Evolutionary conservation across 2,113 vertebrate genomes (phyloP).

Genomic region (Pseudopodoces humilis): DNA sequence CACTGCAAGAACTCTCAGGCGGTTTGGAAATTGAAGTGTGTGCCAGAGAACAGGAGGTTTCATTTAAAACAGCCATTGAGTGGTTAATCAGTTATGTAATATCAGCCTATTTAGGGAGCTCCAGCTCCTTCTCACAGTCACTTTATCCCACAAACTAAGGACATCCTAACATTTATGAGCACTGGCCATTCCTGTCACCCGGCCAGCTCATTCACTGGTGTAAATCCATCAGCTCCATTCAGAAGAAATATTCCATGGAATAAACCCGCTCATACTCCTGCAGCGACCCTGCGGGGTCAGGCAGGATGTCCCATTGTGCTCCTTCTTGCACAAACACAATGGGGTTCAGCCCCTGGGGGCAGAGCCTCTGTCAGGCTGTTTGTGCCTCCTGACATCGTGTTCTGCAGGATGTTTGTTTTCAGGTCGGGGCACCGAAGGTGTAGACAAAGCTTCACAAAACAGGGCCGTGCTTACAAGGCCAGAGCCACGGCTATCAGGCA

Average conservation of each 20-base stretch:
- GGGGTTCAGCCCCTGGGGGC: neutral
- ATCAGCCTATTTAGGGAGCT: conserved; percentile 21
- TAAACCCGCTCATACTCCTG: neutral
- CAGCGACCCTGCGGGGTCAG: neutral
- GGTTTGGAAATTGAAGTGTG: neutral
- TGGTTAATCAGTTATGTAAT: neutral
- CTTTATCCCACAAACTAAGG: neutral
- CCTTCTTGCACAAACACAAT: conserved; percentile 32
- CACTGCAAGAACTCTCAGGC: neutral
- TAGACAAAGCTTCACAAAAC: conserved; percentile 3
- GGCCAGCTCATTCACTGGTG: neutral
- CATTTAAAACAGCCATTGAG: neutral
- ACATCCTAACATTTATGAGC: neutral
- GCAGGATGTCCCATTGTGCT: conserved; percentile 38
- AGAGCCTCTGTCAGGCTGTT: neutral
- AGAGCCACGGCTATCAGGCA: neutral
- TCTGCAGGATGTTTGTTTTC: conserved; percentile 67
- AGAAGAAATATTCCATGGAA: neutral
- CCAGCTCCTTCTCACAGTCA: neutral
- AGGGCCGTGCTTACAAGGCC: neutral
- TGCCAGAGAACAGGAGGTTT: neutral
- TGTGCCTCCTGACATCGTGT: neutral
- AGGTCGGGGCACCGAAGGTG: neutral
- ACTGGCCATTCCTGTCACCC: neutral
- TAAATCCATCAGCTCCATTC: neutral